phyloP scores from a whole-genome alignment of 2,888 invertebrate species.

The Ophion ventricosus region DNA sequence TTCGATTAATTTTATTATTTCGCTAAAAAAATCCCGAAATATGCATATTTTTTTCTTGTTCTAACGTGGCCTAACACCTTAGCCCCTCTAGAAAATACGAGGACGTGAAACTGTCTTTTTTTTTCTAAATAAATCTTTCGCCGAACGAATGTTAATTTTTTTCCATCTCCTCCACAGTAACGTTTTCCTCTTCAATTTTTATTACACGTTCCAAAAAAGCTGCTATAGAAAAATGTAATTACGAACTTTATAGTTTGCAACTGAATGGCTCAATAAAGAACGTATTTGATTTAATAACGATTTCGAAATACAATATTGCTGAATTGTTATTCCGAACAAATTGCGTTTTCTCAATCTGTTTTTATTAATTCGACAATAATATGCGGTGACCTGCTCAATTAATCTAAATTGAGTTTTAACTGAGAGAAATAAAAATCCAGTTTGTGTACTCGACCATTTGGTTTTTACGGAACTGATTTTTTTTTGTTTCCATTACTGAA shows the following conservation, averaged over 20 bases:
- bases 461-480: not conserved
- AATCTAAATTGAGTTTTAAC: not conserved
- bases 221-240: too few species aligned
- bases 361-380: not conserved
- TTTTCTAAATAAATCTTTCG: constrained; percentile 44
- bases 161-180: constrained; percentile 20
- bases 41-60: too few species aligned
- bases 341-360: too few species aligned
- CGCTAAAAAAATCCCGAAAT: too few species aligned
- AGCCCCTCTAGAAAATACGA: not conserved
- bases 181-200: not conserved
- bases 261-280: not conserved
- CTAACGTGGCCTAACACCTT: too few species aligned
- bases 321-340: not conserved
- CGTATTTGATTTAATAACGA: not conserved
- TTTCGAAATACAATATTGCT: not conserved
- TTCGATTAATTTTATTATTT: too few species aligned
- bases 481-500: not conserved
- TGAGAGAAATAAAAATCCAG: not conserved
- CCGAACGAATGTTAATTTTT: constrained; percentile 51
- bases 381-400: not conserved
- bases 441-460: not conserved
- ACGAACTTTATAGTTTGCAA: too few species aligned
- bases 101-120: constrained; percentile 5
- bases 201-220: not conserved